Evolutionary conservation across 2,797 vertebrate genomes (phyloP).

Genomic region (Acanthurus lineatus): DNA sequence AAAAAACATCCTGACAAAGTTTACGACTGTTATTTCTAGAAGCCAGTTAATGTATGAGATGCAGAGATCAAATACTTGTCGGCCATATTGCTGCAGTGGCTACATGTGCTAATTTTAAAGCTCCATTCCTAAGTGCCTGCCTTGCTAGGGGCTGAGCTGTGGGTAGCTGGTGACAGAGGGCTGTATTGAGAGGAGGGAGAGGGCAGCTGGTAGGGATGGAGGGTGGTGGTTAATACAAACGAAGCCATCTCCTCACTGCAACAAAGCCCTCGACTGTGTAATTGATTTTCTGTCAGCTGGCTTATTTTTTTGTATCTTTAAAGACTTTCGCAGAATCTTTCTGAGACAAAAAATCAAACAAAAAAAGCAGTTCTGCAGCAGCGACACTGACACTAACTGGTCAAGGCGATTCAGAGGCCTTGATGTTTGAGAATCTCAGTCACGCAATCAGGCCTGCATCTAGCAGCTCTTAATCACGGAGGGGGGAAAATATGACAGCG

Average conservation of each 20-base stretch:
- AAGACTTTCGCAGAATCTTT: constrained; percentile 35
- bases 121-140: constrained; percentile 34
- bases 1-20: constrained; percentile 27
- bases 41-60: not conserved
- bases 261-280: constrained; percentile 45
- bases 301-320: constrained; percentile 32
- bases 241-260: constrained; percentile 27
- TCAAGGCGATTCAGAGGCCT: constrained; percentile 26
- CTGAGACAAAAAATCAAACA: not conserved
- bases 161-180: constrained; percentile 46
- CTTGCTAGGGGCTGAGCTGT: constrained; percentile 33
- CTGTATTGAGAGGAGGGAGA: constrained; percentile 54
- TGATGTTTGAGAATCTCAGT: constrained; percentile 50
- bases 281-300: constrained; percentile 44
- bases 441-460: not conserved
- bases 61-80: constrained; percentile 38
- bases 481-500: not conserved
- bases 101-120: constrained; percentile 61
- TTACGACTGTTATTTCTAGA: not conserved
- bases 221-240: constrained; percentile 29
- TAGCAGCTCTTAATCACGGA: not conserved
- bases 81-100: constrained; percentile 30
- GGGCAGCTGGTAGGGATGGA: not conserved
- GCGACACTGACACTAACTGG: constrained; percentile 5
- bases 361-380: not conserved